Evolutionary conservation across 1,140 invertebrate genomes (phyloP), one percentile per base, ranked within the genome.

Genomic region (Drosophila paulistorum): DNA sequence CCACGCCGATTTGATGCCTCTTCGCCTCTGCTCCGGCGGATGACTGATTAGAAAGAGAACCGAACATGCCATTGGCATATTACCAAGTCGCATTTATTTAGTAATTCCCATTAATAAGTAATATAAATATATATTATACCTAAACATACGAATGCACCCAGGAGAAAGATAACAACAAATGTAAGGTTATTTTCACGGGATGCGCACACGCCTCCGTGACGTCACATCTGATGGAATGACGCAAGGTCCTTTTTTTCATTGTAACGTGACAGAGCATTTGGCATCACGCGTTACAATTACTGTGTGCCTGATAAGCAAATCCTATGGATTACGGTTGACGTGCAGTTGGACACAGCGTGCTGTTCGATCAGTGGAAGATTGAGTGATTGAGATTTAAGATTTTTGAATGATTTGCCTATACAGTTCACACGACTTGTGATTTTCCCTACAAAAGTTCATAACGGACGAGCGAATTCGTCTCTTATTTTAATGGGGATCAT

Each of bases 221-320:
- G 83, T 84, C 74, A 77, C 57, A 30, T 35, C 42, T 14, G 58
- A 63, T 79, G 65, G 55, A 69, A 84, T 81, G 72, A 78, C 71
- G 70, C 66, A 70, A 71, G 74, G 35, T 65, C 54, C 33, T 37
- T 45, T 17, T 39, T 17, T 14, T 11, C 10, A 35, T 30, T 23
- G 20, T 13, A 33, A n/a, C 42, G 45, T 69, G 51, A 64, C 65
- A 54, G 65, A 59, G 54, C 73, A 55, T 45, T 71, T 26, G n/a
- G 26, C 71, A 78, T 71, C 68, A 61, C 71, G 68, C 68, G 66
- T 69, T 58, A 45, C 3, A 2, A 20, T 33, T 9, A 13, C 41
- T 26, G 3, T 59, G 4, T 23, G 10, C 58, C 45, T 42, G 51
- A 20, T 57, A 33, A 30, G 35, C 61, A 26, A 11, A 7, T 68